phyloP scores from a whole-genome alignment of 2,113 vertebrate genomes.

The Psilopsiagon aymara region DNA sequence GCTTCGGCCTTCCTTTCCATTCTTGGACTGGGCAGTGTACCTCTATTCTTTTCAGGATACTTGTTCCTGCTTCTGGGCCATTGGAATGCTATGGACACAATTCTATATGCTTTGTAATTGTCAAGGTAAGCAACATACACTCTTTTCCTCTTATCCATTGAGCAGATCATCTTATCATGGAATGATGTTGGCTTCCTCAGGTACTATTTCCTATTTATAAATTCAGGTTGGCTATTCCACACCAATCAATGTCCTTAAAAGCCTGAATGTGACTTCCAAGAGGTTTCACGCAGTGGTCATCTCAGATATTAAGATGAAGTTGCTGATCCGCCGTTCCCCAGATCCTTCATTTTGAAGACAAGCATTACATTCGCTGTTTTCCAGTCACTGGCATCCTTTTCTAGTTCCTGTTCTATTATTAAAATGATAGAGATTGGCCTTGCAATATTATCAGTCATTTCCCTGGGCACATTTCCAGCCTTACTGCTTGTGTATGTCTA shows the following conservation, averaged over 20 bases:
- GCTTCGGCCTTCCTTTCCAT: background rate
- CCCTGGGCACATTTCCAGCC: background rate
- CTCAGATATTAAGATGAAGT: background rate
- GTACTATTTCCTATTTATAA: background rate
- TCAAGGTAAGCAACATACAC: background rate
- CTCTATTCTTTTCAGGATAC: background rate
- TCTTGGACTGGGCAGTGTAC: fast-evolving
- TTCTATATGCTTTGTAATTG: background rate
- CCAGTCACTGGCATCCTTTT: background rate
- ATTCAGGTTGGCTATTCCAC: background rate
- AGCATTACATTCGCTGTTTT: background rate
- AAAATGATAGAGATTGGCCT: background rate
- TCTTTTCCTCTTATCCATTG: background rate
- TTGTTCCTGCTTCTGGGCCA: background rate
- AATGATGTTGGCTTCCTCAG: background rate
- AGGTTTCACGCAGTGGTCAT: background rate
- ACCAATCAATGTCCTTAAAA: background rate
- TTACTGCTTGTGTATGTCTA: background rate
- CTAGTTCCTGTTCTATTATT: background rate
- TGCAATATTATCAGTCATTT: background rate
- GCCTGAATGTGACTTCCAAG: background rate
- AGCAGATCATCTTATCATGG: background rate
- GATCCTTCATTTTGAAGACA: background rate
- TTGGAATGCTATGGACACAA: too few species aligned
- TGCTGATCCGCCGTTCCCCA: background rate